These are phyloP conservation scores for Hafferia zeledoni DNA, from an alignment of 2,797 vertebrate species.

Conservation along the genomic window DNA sequence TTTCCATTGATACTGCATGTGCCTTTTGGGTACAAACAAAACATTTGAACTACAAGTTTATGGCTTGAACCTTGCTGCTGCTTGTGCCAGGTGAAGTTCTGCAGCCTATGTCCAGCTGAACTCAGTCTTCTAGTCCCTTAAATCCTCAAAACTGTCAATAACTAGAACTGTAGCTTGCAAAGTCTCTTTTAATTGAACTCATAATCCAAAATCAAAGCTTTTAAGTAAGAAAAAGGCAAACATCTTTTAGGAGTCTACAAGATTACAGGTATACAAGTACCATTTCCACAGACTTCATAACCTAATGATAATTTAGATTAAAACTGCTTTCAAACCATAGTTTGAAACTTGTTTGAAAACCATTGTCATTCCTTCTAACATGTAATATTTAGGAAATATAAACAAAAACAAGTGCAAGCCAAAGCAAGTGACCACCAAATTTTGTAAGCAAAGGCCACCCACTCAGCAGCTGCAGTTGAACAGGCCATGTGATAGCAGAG, in stretches of 20 bases:
- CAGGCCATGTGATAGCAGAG: conserved; percentile 32
- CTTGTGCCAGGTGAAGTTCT: background rate
- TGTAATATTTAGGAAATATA: background rate
- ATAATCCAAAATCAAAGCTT: background rate
- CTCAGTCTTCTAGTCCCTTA: background rate
- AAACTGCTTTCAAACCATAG: background rate
- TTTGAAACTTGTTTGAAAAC: background rate
- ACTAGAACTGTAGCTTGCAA: background rate
- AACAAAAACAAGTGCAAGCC: background rate
- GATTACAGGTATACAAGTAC: accelerated
- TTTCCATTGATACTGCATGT: accelerated
- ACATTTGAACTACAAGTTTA: background rate
- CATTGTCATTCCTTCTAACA: background rate
- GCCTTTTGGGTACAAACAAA: background rate
- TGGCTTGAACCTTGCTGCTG: background rate
- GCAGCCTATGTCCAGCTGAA: background rate
- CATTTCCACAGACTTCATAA: background rate
- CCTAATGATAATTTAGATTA: background rate
- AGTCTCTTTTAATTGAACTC: background rate
- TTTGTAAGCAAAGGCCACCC: conserved; percentile 33
- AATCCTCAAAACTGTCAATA: background rate
- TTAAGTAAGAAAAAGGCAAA: background rate
- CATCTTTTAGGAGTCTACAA: background rate
- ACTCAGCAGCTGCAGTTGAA: conserved; percentile 62
- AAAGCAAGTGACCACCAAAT: background rate